Percentiles rank a stretch among this genome's conserved stretches.
phyloP scores from a whole-genome alignment of 2,888 invertebrate genomes.

The Dilophus febrilis region DNA sequence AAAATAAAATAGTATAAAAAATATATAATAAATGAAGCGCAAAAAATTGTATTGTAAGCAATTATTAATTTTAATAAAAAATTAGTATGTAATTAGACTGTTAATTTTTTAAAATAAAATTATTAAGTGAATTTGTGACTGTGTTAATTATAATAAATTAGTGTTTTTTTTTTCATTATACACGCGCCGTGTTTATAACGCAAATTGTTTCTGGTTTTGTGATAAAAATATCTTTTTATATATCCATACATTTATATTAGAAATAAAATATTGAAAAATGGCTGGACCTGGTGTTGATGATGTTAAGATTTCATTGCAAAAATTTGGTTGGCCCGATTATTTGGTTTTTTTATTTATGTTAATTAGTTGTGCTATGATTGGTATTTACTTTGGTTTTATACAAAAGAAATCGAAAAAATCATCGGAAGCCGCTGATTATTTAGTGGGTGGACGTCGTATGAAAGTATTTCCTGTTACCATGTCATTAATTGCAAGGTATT shows the following conservation, averaged over 20 bases:
- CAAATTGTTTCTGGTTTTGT: too few relatives aligned
- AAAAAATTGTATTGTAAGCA: background rate
- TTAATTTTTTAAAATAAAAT: too few relatives aligned
- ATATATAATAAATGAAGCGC: conserved; percentile 4
- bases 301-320: conserved; percentile 35
- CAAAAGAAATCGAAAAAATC: conserved; percentile 32
- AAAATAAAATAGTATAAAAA: background rate
- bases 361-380: conserved; percentile 55
- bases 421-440: conserved; percentile 37
- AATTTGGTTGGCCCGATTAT: conserved; percentile 59
- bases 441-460: conserved; percentile 52
- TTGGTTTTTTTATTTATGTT: conserved; percentile 61
- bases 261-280: conserved; percentile 5
- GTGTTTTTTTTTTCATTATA: too few relatives aligned
- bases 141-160: too few relatives aligned
- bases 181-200: too few relatives aligned
- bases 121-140: too few relatives aligned
- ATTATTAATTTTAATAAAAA: too few relatives aligned
- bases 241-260: background rate
- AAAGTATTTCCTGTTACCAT: conserved; percentile 48
- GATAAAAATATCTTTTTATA: too few relatives aligned
- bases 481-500: conserved; percentile 50
- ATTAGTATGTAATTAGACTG: too few relatives aligned
- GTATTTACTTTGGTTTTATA: conserved; percentile 66
- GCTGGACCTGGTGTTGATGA: conserved; percentile 21